Evolutionary conservation across 2,113 vertebrate species (phyloP).

Genomic region (Heterotis niloticus): DNA sequence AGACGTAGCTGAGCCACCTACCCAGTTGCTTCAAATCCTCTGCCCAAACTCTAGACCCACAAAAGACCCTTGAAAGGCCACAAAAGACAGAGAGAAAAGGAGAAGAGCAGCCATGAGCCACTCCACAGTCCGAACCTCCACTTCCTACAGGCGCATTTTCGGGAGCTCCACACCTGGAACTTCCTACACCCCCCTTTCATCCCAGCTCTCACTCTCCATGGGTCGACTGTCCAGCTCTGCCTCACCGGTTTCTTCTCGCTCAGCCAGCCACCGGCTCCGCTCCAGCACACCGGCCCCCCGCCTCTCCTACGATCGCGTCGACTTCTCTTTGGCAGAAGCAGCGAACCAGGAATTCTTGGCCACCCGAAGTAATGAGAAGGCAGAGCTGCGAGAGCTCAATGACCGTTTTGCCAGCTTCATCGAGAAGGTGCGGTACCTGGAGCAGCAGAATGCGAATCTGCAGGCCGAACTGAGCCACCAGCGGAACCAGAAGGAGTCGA

Average conservation of each 20-base stretch:
- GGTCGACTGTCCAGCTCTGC: constrained; percentile 62
- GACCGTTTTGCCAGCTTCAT: constrained; percentile 94
- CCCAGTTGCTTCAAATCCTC: constrained; percentile 50
- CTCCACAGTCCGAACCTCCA: constrained; percentile 59
- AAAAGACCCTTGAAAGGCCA: constrained; percentile 31
- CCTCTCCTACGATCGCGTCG: constrained; percentile 74
- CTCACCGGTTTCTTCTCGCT: constrained; percentile 59
- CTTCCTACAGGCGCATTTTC: constrained; percentile 79
- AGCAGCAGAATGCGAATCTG: constrained; percentile 83
- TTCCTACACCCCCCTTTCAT: constrained; percentile 64
- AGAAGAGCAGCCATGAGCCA: constrained; percentile 66
- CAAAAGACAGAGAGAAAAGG: background rate
- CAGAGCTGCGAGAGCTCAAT: constrained; percentile 86
- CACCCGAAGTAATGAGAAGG: constrained; percentile 85
- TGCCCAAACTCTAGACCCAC: constrained; percentile 34
- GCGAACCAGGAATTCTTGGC: constrained; percentile 85
- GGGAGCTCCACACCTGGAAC: constrained; percentile 66
- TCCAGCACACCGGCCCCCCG: constrained; percentile 60
- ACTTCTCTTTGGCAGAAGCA: constrained; percentile 81
- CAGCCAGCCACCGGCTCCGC: constrained; percentile 55
- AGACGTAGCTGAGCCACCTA: constrained; percentile 33
- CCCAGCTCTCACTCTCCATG: constrained; percentile 55
- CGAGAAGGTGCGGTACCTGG: constrained; percentile 88
- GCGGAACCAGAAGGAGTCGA: constrained; percentile 75
- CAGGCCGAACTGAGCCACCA: constrained; percentile 79